A percentile compares a stretch with the other conserved stretches of the same genome.
Conservation (phyloP, 2,888 invertebrate genomes). For the Lithophane socia region DNA sequence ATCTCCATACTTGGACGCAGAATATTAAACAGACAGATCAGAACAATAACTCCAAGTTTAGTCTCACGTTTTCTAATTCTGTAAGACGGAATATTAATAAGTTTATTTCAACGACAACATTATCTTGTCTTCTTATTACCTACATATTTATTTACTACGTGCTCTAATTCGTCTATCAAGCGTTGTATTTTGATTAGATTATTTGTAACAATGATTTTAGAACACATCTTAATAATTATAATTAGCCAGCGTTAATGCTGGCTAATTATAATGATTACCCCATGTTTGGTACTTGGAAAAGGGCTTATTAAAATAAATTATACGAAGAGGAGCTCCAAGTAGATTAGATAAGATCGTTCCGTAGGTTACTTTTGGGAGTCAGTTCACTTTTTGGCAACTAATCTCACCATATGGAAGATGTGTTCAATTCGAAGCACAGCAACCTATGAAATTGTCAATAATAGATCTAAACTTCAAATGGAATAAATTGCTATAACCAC, state of each 20-base stretch:
- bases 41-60: slow-evolving; percentile 31
- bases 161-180: background rate
- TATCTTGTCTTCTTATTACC: background rate
- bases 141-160: background rate
- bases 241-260: background rate
- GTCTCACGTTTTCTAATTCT: slow-evolving; percentile 38
- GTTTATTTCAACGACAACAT: slow-evolving; percentile 5
- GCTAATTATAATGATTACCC: background rate
- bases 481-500: background rate
- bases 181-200: background rate
- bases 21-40: slow-evolving; percentile 49
- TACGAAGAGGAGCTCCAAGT: background rate
- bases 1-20: slow-evolving; percentile 47
- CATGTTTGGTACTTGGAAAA: background rate
- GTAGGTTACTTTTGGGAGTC: background rate
- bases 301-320: background rate
- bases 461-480: background rate
- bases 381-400: no score
- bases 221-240: no score
- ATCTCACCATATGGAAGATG: background rate
- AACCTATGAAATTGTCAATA: background rate
- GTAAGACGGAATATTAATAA: slow-evolving; percentile 26
- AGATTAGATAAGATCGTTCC: background rate
- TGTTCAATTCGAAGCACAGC: background rate
- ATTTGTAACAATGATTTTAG: background rate